Evolutionary conservation across 2,113 vertebrate genomes (phyloP).

Genomic region (Pygoscelis antarcticus): DNA sequence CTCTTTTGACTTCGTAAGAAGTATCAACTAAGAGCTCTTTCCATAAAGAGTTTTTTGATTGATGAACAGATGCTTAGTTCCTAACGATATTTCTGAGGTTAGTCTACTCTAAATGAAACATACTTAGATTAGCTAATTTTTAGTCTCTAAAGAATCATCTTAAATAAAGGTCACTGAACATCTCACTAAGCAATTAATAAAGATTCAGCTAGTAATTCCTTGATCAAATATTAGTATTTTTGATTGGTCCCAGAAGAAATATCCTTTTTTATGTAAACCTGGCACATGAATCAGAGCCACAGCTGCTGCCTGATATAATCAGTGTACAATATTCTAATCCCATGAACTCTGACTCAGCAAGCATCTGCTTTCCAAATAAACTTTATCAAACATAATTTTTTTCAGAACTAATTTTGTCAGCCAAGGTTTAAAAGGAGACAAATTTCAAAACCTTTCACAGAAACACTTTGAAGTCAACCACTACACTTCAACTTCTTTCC

Average conservation of each 20-base stretch:
- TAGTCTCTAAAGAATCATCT: conserved; percentile 16
- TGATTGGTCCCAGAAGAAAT: conserved; percentile 64
- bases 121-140: conserved; percentile 33
- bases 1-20: background rate
- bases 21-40: background rate
- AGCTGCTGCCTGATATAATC: conserved; percentile 58
- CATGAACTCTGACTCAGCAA: conserved; percentile 62
- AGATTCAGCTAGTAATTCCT: conserved; percentile 54
- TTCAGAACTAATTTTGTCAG: conserved; percentile 12
- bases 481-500: background rate
- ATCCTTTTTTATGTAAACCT: conserved; percentile 49
- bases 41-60: conserved; percentile 25
- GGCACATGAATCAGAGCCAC: conserved; percentile 48
- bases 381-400: background rate
- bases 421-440: conserved; percentile 8
- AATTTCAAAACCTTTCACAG: background rate
- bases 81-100: conserved; percentile 28
- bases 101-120: conserved; percentile 49
- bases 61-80: conserved; percentile 17
- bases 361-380: conserved; percentile 61
- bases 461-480: background rate
- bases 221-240: conserved; percentile 67
- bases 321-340: conserved; percentile 59
- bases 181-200: conserved; percentile 48
- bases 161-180: conserved; percentile 50